A percentile compares a stretch with the other conserved stretches of the same genome.
Conservation (phyloP, 2,888 invertebrate genomes). For the Hydrotaea cyrtoneurina region DNA sequence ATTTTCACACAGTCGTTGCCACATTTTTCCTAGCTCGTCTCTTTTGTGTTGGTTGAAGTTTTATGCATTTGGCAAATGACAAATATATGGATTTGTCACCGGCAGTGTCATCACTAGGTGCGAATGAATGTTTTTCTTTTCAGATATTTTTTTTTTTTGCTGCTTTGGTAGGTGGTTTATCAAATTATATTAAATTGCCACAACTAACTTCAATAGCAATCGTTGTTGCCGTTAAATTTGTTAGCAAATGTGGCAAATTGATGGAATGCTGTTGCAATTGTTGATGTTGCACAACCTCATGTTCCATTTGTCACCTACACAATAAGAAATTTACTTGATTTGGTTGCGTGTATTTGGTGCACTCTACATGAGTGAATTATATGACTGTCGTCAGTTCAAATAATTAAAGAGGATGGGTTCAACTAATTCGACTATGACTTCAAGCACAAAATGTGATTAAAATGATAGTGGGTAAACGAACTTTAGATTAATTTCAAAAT, state of each 20-base stretch:
- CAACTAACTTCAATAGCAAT: background rate
- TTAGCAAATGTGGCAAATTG: background rate
- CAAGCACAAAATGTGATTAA: too few relatives aligned
- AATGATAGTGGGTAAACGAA: too few relatives aligned
- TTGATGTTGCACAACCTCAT: background rate
- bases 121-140: slow-evolving; percentile 43
- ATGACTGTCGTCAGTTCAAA: too few relatives aligned
- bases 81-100: slow-evolving; percentile 53
- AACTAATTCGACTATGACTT: too few relatives aligned
- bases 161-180: background rate
- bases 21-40: slow-evolving; percentile 36
- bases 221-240: background rate
- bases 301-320: background rate
- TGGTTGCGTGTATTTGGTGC: background rate
- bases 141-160: background rate
- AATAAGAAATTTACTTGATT: too few relatives aligned
- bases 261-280: background rate
- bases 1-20: slow-evolving; percentile 57
- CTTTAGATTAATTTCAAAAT: too few relatives aligned
- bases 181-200: background rate
- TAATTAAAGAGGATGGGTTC: too few relatives aligned
- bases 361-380: too few relatives aligned
- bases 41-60: slow-evolving; percentile 50
- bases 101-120: slow-evolving; percentile 51
- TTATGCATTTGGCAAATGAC: slow-evolving; percentile 61